These are phyloP conservation scores for Notodonta ziczac DNA, from an alignment of 2,888 invertebrate genomes.

Conservation along the genomic window DNA sequence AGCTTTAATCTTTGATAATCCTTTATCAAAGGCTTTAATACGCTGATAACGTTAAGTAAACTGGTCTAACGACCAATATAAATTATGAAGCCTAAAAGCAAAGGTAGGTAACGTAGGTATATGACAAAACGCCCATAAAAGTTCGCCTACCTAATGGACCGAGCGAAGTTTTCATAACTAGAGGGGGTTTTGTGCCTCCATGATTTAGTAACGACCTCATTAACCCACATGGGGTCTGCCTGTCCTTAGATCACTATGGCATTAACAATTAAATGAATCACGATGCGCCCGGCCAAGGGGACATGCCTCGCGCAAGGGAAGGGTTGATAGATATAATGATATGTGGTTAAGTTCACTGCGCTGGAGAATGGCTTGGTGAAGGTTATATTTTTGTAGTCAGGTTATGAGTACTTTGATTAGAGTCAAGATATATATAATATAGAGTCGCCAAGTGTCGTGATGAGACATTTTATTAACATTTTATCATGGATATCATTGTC, in stretches of 20 bases:
- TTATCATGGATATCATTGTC: too few species aligned
- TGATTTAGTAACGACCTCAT: conserved; percentile 78
- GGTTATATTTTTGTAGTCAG: too few species aligned
- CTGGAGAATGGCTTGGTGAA: too few species aligned
- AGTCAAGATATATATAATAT: too few species aligned
- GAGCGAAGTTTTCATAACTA: conserved; percentile 56
- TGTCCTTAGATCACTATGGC: conserved; percentile 65
- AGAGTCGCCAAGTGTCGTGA: too few species aligned
- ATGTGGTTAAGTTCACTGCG: conserved; percentile 7
- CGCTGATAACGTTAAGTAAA: too few species aligned
- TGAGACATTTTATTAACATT: too few species aligned
- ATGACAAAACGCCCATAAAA: conserved; percentile 49
- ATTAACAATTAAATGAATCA: conserved; percentile 76
- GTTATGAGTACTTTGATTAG: too few species aligned
- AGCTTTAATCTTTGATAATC: too few species aligned
- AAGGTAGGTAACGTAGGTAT: conserved; percentile 36
- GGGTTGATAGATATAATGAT: conserved; percentile 24
- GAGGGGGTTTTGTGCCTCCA: conserved; percentile 65
- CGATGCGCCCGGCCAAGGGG: conserved; percentile 43
- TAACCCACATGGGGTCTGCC: conserved; percentile 71
- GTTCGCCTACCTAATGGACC: conserved; percentile 47
- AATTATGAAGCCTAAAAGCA: conserved; percentile 39
- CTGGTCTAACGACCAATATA: background rate
- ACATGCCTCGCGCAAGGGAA: conserved; percentile 33
- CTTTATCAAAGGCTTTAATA: too few species aligned